phyloP scores from a whole-genome alignment of 2,113 vertebrate species.

The Pionites leucogaster region DNA sequence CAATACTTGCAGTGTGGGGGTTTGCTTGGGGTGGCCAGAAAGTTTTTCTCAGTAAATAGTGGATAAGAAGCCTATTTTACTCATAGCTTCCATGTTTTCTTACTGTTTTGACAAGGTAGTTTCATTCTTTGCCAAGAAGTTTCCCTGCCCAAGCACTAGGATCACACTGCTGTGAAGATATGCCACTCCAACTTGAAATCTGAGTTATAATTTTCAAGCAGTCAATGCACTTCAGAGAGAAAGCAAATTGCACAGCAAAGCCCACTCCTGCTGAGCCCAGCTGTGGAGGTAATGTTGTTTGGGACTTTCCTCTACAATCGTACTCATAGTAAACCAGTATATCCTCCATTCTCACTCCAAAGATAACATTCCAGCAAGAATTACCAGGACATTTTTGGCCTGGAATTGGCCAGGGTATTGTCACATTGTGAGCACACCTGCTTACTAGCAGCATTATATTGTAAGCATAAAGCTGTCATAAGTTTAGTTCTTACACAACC shows the following conservation, averaged over 20 bases:
- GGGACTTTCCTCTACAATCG: neutral
- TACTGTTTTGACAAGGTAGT: neutral
- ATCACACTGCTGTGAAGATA: neutral
- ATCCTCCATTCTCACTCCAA: neutral
- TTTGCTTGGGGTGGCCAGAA: neutral
- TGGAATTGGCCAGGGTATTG: neutral
- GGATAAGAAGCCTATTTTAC: neutral
- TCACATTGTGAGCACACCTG: constrained; percentile 47
- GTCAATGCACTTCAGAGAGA: neutral
- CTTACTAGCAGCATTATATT: neutral
- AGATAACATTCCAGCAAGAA: neutral
- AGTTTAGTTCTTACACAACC: neutral
- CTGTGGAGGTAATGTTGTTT: neutral
- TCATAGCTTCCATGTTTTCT: neutral
- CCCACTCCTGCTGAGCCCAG: constrained; percentile 49
- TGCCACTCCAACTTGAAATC: neutral
- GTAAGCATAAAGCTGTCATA: neutral
- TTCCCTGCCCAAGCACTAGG: neutral
- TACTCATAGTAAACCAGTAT: neutral
- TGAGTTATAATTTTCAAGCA: neutral
- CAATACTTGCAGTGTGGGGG: neutral
- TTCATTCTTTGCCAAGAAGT: neutral
- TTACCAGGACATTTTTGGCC: neutral
- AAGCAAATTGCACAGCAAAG: neutral
- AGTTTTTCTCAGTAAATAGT: neutral